phyloP scores from a whole-genome alignment of 2,888 invertebrate species.

The Andrena chrysosceles region DNA sequence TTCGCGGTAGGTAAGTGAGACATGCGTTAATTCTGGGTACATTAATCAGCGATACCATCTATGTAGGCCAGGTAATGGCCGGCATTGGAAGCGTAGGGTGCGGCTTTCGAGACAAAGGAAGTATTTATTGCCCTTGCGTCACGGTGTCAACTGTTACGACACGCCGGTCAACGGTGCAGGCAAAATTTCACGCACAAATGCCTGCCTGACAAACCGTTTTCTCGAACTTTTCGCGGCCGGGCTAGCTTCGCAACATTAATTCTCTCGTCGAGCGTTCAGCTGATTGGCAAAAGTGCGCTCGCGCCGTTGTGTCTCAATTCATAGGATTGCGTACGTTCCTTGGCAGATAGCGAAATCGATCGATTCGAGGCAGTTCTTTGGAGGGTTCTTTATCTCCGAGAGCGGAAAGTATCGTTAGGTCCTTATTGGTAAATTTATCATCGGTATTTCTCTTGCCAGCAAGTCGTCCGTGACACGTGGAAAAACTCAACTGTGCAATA shows the following conservation, averaged over 20 bases:
- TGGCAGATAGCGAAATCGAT: constrained; percentile 22
- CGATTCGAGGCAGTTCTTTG: constrained; percentile 11
- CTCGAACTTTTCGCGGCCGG: constrained; percentile 36
- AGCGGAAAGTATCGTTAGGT: constrained; percentile 21
- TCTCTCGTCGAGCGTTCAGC: constrained; percentile 12
- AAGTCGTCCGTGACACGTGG: constrained; percentile 31
- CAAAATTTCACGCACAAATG: constrained; percentile 64
- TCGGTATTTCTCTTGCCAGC: constrained; percentile 49
- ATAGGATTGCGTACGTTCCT: background rate
- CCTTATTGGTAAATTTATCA: constrained; percentile 40
- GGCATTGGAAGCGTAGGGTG: constrained; percentile 75
- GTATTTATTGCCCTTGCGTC: constrained; percentile 74
- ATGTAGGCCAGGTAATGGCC: constrained; percentile 78
- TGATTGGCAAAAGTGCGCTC: constrained; percentile 22
- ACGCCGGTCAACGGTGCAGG: constrained; percentile 33
- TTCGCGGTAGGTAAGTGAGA: constrained; percentile 47
- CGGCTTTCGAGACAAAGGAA: constrained; percentile 76
- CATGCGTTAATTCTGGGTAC: constrained; percentile 73
- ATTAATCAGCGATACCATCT: constrained; percentile 78
- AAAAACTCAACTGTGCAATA: constrained; percentile 58
- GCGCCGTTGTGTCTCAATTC: constrained; percentile 39
- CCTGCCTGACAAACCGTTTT: constrained; percentile 57
- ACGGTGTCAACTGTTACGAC: constrained; percentile 61
- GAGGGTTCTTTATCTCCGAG: background rate
- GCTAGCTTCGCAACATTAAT: constrained; percentile 38